Evolutionary conservation across 2,888 invertebrate genomes (phyloP).

Genomic region (Nezara viridula): DNA sequence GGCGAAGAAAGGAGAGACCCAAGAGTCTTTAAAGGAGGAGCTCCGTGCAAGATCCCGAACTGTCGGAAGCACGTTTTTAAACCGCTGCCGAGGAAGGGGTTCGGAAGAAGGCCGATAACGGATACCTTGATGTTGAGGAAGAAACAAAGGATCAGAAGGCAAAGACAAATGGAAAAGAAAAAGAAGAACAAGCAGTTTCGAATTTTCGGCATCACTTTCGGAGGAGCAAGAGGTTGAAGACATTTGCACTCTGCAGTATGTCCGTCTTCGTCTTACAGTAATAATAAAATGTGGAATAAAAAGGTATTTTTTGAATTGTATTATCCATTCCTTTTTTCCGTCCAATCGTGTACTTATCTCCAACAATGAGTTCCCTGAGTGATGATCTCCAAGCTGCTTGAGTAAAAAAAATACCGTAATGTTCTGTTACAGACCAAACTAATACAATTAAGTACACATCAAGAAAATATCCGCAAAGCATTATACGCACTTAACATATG

Average conservation of each 20-base stretch:
- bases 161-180: background rate
- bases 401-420: background rate
- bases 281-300: background rate
- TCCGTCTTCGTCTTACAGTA: background rate
- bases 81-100: background rate
- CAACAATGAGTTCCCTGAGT: background rate
- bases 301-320: background rate
- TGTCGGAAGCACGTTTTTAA: background rate
- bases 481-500: background rate
- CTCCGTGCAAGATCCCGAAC: background rate
- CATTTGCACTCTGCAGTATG: background rate
- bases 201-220: conserved; percentile 9
- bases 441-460: background rate
- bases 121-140: background rate
- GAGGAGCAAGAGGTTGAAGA: background rate
- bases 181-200: background rate
- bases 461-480: background rate
- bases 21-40: background rate
- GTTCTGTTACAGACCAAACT: no score
- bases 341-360: background rate
- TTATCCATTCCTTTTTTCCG: background rate
- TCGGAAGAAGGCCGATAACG: background rate
- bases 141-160: background rate
- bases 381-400: background rate
- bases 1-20: background rate